phyloP scores from a whole-genome alignment of 1,140 invertebrate genomes.

The Acyrthosiphon pisum region DNA sequence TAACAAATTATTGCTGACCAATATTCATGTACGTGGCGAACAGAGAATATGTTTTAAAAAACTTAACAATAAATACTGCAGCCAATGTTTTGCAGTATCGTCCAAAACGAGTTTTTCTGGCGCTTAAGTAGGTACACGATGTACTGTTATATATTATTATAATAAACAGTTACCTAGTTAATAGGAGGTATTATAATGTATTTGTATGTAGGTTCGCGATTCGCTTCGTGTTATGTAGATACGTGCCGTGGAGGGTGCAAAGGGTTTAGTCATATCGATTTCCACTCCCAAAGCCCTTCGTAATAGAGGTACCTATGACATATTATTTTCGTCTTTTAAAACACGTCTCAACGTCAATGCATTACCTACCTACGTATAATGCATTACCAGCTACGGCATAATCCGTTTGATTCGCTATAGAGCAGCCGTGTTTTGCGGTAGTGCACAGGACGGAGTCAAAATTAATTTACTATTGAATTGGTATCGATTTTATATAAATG shows the following conservation, averaged over 20 bases:
- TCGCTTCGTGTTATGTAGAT: neutral
- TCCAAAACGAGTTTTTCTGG: neutral
- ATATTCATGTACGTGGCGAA: no score
- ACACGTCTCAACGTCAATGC: neutral
- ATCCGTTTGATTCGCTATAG: neutral
- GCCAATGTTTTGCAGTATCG: neutral
- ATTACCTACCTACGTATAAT: neutral
- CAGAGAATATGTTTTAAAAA: no score
- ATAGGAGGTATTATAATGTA: neutral
- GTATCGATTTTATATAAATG: neutral
- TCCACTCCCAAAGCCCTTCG: neutral
- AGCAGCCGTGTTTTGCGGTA: no score
- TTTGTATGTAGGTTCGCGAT: neutral
- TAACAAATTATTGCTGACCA: no score
- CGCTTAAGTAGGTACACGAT: no score
- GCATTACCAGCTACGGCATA: neutral
- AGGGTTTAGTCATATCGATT: constrained; percentile 7
- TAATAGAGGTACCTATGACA: neutral
- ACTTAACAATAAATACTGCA: neutral
- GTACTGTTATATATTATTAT: neutral
- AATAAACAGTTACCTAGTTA: neutral
- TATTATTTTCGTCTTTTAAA: neutral
- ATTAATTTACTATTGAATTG: neutral
- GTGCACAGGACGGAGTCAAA: neutral
- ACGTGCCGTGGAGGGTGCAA: neutral